These are phyloP conservation scores for Leptestheria dahalacensis DNA, from an alignment of 1,140 invertebrate species.

Conservation along the genomic window DNA sequence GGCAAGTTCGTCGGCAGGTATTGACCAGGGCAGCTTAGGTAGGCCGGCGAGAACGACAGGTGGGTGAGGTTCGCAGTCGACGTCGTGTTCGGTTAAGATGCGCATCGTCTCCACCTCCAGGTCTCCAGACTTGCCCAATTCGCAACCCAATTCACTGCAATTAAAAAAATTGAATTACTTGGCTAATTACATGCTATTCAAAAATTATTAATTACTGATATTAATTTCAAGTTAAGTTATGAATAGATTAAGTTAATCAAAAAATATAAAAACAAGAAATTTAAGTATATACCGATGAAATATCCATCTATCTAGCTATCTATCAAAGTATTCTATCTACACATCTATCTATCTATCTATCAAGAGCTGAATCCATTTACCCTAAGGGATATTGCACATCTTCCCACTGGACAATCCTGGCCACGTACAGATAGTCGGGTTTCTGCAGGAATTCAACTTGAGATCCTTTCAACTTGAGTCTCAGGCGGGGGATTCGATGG, in stretches of 20 bases:
- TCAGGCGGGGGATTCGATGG: conserved; percentile 48
- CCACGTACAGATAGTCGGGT: conserved; percentile 47
- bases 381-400: conserved; percentile 42
- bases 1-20: conserved; percentile 41
- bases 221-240: conserved; percentile 9
- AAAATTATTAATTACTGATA: too few species aligned
- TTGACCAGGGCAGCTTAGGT: conserved; percentile 37
- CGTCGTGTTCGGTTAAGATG: conserved; percentile 57
- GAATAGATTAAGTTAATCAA: conserved; percentile 11
- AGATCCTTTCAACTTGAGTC: conserved; percentile 43
- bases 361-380: conserved; percentile 30
- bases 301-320: too few species aligned
- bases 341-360: too few species aligned
- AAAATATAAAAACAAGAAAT: conserved; percentile 5
- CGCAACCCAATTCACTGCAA: conserved; percentile 44
- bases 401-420: conserved; percentile 48
- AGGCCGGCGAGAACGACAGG: conserved; percentile 39
- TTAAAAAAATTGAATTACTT: too few species aligned
- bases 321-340: too few species aligned
- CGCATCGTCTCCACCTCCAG: conserved; percentile 59
- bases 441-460: conserved; percentile 39
- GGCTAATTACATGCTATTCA: too few species aligned
- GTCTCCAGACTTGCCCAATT: conserved; percentile 54
- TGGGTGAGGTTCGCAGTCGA: conserved; percentile 51
- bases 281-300: too few species aligned